These are phyloP conservation scores for Ptiloglossa arizonensis DNA, from an alignment of 1,140 invertebrate species.

Conservation along the genomic window DNA sequence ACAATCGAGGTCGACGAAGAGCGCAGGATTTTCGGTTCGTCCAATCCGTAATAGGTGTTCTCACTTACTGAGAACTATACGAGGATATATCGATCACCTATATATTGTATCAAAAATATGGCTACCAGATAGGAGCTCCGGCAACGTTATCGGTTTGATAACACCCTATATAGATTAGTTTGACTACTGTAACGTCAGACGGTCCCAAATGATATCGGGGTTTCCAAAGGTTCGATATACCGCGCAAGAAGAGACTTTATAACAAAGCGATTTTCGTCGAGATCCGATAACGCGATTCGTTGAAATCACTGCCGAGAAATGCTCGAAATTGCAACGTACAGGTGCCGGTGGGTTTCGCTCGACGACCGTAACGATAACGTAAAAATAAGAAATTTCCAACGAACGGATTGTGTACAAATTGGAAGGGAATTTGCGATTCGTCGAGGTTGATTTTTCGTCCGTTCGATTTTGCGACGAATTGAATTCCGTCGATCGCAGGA, in stretches of 20 bases:
- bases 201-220: slow-evolving; percentile 49
- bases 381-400: too few relatives aligned
- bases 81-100: slow-evolving; percentile 77
- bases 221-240: not conserved
- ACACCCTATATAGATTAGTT: slow-evolving; percentile 76
- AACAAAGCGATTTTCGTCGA: too few relatives aligned
- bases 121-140: slow-evolving; percentile 79
- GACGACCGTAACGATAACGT: too few relatives aligned
- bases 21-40: not conserved
- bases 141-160: slow-evolving; percentile 79
- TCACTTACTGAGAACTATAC: slow-evolving; percentile 73
- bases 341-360: too few relatives aligned
- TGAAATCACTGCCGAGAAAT: too few relatives aligned
- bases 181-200: slow-evolving; percentile 68
- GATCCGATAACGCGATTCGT: not conserved
- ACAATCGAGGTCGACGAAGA: not conserved
- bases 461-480: too few relatives aligned
- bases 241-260: not conserved
- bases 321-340: not conserved
- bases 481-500: too few relatives aligned
- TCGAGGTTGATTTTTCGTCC: too few relatives aligned
- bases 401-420: too few relatives aligned
- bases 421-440: not conserved
- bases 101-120: slow-evolving; percentile 81
- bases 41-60: slow-evolving; percentile 40